phyloP scores from a whole-genome alignment of 2,888 invertebrate species.

The Pasiphila rectangulata region DNA sequence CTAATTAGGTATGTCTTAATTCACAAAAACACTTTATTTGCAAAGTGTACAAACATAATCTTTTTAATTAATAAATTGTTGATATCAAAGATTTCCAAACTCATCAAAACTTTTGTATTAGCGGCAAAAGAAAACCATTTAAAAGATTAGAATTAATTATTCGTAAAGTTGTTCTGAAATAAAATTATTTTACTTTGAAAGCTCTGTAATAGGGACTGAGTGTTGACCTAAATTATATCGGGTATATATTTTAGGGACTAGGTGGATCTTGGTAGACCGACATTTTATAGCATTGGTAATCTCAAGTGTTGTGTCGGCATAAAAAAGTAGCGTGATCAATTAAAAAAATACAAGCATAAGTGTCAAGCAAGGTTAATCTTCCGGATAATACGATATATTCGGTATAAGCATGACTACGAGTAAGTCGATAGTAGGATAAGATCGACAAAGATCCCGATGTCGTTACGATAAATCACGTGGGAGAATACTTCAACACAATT shows the following conservation, averaged over 20 bases:
- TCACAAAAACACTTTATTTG: no score
- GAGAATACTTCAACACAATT: not conserved
- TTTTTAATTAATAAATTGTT: slow-evolving; percentile 29
- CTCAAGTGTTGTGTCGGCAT: not conserved
- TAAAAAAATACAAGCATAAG: no score
- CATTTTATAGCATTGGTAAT: not conserved
- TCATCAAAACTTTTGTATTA: slow-evolving; percentile 46
- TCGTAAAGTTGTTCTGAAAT: slow-evolving; percentile 43
- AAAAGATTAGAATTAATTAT: slow-evolving; percentile 46
- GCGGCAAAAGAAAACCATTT: slow-evolving; percentile 43
- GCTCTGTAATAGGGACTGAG: slow-evolving; percentile 14
- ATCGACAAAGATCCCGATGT: no score
- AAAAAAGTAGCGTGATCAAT: no score
- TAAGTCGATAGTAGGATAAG: no score
- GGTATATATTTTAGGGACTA: not conserved
- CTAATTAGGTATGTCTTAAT: no score
- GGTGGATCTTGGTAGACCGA: not conserved
- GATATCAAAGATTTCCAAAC: slow-evolving; percentile 30
- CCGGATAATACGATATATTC: no score
- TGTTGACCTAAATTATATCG: slow-evolving; percentile 1
- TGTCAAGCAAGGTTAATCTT: no score
- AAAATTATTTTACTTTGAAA: slow-evolving; percentile 30
- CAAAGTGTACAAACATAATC: slow-evolving; percentile 13
- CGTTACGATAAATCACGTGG: no score
- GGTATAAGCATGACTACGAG: no score